Conservation (phyloP, 2,797 vertebrate genomes). For the Myotis vivesi region DNA sequence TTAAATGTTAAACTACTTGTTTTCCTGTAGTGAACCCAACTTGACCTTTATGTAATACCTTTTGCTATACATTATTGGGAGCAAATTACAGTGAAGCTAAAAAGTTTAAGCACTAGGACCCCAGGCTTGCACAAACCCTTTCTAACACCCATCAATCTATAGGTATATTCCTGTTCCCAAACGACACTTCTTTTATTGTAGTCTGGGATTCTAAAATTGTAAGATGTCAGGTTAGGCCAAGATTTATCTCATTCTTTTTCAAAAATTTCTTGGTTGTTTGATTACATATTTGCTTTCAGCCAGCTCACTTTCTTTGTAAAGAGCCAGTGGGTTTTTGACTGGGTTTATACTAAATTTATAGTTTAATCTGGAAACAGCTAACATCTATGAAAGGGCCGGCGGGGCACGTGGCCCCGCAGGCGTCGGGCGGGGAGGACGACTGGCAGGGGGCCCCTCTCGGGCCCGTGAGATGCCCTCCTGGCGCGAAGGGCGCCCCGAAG, state of each 20-base stretch:
- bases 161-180: background rate
- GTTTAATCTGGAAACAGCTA: background rate
- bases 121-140: background rate
- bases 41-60: background rate
- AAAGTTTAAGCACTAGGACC: background rate
- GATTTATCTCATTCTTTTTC: background rate
- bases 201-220: background rate
- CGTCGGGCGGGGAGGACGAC: no score
- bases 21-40: background rate
- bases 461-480: no score
- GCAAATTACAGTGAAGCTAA: background rate
- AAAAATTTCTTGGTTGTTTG: background rate
- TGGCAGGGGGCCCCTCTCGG: no score
- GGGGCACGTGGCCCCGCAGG: no score
- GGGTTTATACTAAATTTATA: background rate
- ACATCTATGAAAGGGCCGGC: no score
- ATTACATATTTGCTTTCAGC: background rate
- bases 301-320: background rate
- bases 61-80: background rate
- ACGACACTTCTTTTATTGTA: background rate
- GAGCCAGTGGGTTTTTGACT: background rate
- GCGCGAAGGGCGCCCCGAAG: no score
- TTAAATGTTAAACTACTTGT: background rate
- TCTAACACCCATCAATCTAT: background rate
- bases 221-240: background rate